Conservation (phyloP, 2,888 invertebrate genomes). For the Cynaeus angustus region DNA sequence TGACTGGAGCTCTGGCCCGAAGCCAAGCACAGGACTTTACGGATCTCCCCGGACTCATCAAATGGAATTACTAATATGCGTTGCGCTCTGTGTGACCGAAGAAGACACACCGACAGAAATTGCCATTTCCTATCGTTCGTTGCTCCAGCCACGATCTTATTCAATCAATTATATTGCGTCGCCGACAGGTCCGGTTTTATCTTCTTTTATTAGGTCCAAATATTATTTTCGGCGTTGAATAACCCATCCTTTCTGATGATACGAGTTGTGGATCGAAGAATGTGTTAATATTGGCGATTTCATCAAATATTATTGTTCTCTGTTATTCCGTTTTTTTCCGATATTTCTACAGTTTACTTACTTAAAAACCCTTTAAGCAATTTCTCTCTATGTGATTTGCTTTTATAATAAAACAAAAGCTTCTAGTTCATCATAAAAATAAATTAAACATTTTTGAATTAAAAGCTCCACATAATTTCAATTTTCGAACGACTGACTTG, state of each 20-base stretch:
- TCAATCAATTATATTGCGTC: constrained; percentile 46
- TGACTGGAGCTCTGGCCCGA: constrained; percentile 60
- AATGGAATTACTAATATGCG: constrained; percentile 56
- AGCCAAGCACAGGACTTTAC: constrained; percentile 59
- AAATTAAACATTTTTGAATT: too few species aligned
- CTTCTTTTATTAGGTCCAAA: constrained; percentile 29
- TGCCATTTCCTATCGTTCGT: constrained; percentile 47
- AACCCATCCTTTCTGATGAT: constrained; percentile 23
- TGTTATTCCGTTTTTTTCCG: constrained; percentile 13
- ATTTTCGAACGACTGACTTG: neutral
- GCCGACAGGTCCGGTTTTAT: constrained; percentile 34
- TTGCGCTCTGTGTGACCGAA: constrained; percentile 37
- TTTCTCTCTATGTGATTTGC: neutral
- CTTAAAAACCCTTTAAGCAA: neutral
- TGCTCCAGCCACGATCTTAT: constrained; percentile 42
- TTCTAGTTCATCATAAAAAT: too few species aligned
- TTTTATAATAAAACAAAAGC: too few species aligned
- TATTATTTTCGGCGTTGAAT: constrained; percentile 30
- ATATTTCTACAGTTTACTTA: neutral
- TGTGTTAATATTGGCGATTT: constrained; percentile 30
- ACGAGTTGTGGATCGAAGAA: neutral
- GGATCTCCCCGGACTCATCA: constrained; percentile 56
- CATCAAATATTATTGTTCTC: constrained; percentile 24
- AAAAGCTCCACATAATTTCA: neutral
- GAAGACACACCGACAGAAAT: constrained; percentile 40